Conservation (phyloP, 2,888 invertebrate genomes). For the Lottia gigantea region DNA sequence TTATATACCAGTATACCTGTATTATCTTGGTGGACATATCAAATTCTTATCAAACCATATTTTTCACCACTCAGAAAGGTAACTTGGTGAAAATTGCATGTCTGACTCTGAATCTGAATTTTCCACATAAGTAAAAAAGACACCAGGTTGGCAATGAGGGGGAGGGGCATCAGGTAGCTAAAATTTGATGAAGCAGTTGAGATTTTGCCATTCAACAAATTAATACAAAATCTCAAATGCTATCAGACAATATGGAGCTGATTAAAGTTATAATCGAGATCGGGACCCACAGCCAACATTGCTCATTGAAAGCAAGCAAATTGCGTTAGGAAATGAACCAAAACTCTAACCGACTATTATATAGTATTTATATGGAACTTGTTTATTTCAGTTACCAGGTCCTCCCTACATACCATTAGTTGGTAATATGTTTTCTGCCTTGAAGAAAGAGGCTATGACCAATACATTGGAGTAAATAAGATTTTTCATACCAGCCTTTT, state of each 20-base stretch:
- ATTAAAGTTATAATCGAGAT: too few relatives aligned
- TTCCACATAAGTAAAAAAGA: neutral
- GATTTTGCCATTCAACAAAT: too few relatives aligned
- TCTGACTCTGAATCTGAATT: neutral
- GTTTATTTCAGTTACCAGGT: conserved; percentile 48
- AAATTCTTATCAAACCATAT: conserved; percentile 41
- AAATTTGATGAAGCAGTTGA: too few relatives aligned
- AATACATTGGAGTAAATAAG: conserved; percentile 44
- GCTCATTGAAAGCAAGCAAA: too few relatives aligned
- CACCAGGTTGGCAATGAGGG: too few relatives aligned
- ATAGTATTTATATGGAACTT: too few relatives aligned
- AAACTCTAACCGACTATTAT: too few relatives aligned
- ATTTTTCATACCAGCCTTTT: too few relatives aligned
- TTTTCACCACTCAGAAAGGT: conserved; percentile 52
- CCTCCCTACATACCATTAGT: conserved; percentile 48
- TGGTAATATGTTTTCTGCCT: conserved; percentile 54
- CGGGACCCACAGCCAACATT: too few relatives aligned
- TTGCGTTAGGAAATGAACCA: too few relatives aligned
- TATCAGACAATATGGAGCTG: too few relatives aligned
- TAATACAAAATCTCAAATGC: too few relatives aligned
- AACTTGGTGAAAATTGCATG: neutral
- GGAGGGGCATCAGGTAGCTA: neutral
- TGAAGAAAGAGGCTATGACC: conserved; percentile 46
- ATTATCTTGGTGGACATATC: conserved; percentile 39
- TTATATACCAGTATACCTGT: conserved; percentile 24